Evolutionary conservation across 2,113 vertebrate genomes (phyloP), one percentile per base, ranked within the genome.

Genomic region (Myrmecophaga tridactyla): DNA sequence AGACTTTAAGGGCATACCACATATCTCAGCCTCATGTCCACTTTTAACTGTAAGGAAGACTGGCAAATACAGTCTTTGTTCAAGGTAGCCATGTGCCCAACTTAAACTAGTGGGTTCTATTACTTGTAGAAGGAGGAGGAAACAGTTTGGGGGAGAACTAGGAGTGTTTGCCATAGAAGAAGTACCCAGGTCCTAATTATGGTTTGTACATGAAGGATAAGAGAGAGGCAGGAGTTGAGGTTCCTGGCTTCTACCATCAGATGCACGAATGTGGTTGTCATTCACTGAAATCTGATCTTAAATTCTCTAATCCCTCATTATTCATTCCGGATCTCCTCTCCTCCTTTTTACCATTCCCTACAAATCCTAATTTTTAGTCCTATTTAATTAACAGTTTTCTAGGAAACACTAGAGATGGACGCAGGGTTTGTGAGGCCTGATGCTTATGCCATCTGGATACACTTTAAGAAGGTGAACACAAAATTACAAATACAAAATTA

Each of bases 401-500:
- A 56, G 86, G 62, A 84, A 15, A 70, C 17, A 20, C 48, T 23
- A 62, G 27, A 77, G 25, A 48, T 29, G 9, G 81, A 41, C 41
- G 21, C 31, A 86, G 31, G 27, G n/a, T 62, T 48, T 69, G 12
- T 18, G 27, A 60, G 34, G 18, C 27, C 34, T 60, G 69, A 83
- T 41, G 69, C n/a, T 60, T 41, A 53, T 86, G 62, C 31, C 1
- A 46, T 77, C 82, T 70, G 0, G 31, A 76, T 18, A 27, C 43
- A 31, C 69, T 76, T 69, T 56, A 63, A 81, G 62, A 94, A 18
- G 53, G 6, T 63, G 31, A 80, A 86, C n/a, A 62, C 43, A 82
- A 89, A 95, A 75, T 46, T 56, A 46, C 60, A 92, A 82, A 81
- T 67, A 81, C 29, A 81, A 63, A 88, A 60, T 86, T 51, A 67